Conservation (phyloP, 2,113 vertebrate species). For the Uria lomvia region DNA sequence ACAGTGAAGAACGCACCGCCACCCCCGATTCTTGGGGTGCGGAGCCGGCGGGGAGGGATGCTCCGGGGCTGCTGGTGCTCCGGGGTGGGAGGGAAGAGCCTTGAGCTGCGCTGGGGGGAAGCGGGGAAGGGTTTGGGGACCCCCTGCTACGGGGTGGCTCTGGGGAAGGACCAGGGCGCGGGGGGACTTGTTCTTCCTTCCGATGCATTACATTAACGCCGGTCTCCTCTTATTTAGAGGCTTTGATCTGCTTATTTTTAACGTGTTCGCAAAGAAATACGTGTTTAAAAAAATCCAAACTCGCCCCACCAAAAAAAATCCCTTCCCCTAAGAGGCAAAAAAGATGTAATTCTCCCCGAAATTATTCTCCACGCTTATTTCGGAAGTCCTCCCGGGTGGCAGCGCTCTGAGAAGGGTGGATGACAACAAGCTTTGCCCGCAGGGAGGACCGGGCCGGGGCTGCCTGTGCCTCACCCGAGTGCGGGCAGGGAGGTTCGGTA, state of each 20-base stretch:
- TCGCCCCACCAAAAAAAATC: accelerated
- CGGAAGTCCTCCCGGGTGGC: not conserved
- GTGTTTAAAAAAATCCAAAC: not conserved
- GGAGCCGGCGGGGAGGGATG: not conserved
- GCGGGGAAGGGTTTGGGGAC: not conserved
- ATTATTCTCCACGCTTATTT: not conserved
- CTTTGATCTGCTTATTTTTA: not conserved
- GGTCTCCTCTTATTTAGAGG: not conserved
- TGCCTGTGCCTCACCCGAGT: not conserved
- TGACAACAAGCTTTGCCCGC: not conserved
- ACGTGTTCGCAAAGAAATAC: not conserved
- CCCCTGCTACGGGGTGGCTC: not conserved
- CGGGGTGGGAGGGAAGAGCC: not conserved
- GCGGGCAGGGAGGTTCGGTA: not conserved
- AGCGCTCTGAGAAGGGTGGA: not conserved
- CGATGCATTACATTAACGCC: not conserved
- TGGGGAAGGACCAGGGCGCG: not conserved
- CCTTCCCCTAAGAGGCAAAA: not conserved
- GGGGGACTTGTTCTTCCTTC: not conserved
- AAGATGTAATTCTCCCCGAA: not conserved
- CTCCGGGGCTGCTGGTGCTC: not conserved
- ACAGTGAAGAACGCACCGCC: not conserved
- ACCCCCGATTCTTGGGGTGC: not conserved
- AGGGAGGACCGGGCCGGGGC: not conserved
- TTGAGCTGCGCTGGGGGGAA: not conserved